Conservation (phyloP, 2,113 vertebrate species). For the Corynorhinus townsendii region DNA sequence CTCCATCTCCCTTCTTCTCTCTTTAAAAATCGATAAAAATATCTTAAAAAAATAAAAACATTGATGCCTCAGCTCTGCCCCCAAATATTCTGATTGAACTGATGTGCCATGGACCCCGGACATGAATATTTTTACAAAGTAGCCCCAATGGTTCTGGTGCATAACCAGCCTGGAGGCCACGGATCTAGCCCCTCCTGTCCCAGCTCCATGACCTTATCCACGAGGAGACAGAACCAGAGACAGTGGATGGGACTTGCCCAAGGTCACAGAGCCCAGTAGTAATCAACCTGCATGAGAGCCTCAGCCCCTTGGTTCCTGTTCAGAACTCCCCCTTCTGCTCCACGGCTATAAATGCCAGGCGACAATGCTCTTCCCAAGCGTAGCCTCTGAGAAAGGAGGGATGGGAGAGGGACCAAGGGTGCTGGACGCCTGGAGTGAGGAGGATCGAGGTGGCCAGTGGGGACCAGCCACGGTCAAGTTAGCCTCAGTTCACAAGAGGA, state of each 20-base stretch:
- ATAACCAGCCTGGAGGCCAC: not conserved
- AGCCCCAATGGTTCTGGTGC: not conserved
- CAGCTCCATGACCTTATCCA: not conserved
- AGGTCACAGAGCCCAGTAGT: not conserved
- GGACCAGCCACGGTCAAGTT: not conserved
- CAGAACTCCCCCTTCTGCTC: not conserved
- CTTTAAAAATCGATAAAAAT: too few relatives aligned
- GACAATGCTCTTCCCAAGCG: rapidly evolving
- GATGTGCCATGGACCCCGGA: not conserved
- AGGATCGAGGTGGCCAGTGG: not conserved
- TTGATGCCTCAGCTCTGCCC: not conserved
- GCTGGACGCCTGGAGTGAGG: not conserved
- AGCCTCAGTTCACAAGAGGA: not conserved
- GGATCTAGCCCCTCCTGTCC: not conserved
- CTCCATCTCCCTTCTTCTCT: too few relatives aligned
- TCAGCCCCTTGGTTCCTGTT: not conserved
- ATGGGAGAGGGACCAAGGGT: not conserved
- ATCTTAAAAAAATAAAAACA: not conserved
- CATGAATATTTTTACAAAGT: not conserved
- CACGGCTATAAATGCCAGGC: not conserved
- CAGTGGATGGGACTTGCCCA: not conserved
- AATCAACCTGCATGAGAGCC: not conserved
- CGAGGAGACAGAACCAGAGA: not conserved
- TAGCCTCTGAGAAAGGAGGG: not conserved
- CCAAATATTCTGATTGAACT: not conserved